These are phyloP conservation scores for Pachypsylla venusta DNA, from an alignment of 1,140 invertebrate species.

Conservation along the genomic window DNA sequence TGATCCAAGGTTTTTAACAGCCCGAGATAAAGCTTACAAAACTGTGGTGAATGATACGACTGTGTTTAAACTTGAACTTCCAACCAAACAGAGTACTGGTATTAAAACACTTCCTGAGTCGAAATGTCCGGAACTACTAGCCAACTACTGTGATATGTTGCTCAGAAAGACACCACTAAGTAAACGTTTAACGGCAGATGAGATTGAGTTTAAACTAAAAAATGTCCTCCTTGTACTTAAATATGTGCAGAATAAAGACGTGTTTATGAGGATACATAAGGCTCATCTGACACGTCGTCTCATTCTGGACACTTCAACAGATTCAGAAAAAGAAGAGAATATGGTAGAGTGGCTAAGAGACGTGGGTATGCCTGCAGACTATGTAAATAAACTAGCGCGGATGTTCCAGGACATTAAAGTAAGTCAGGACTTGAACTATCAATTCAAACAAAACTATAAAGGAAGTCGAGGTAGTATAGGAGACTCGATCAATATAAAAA, in stretches of 20 bases:
- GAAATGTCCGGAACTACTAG: constrained; percentile 94
- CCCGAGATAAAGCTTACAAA: constrained; percentile 96
- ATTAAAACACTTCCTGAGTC: constrained; percentile 65
- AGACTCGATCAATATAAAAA: constrained; percentile 73
- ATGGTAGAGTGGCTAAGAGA: constrained; percentile 93
- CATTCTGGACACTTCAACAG: constrained; percentile 90
- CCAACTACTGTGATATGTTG: constrained; percentile 99
- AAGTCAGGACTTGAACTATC: constrained; percentile 93
- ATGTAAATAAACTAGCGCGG: constrained; percentile 92
- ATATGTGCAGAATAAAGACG: constrained; percentile 99
- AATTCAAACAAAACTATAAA: constrained; percentile 61
- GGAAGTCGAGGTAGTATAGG: constrained; percentile 39
- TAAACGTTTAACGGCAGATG: constrained; percentile 91
- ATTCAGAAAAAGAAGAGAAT: constrained; percentile 98
- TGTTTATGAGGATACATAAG: constrained; percentile 99
- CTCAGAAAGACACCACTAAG: constrained; percentile 90
- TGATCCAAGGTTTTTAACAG: constrained; percentile 93
- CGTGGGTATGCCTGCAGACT: constrained; percentile 98
- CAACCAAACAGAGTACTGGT: constrained; percentile 37
- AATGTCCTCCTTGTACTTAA: constrained; percentile 93
- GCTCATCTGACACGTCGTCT: constrained; percentile 90
- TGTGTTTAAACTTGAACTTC: constrained; percentile 75
- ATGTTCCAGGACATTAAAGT: constrained; percentile 99
- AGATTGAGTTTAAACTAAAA: constrained; percentile 84
- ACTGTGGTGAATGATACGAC: constrained; percentile 96